phyloP scores from a whole-genome alignment of 2,797 vertebrate species.

The Sarcoramphus papa region DNA sequence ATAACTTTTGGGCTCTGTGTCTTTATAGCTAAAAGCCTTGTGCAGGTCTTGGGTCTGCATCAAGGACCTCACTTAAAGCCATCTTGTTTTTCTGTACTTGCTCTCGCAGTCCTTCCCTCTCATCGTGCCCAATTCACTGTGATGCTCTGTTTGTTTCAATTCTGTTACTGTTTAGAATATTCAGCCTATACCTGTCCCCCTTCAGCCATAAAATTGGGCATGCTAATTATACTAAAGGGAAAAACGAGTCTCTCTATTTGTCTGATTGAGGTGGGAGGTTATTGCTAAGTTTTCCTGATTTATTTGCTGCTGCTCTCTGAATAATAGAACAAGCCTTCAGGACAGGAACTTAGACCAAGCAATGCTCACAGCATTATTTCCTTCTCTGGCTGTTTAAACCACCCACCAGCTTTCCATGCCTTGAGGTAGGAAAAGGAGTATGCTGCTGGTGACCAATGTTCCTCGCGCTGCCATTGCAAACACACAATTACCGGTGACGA shows the following conservation, averaged over 20 bases:
- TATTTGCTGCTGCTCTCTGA: constrained; percentile 9
- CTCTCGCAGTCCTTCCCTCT: background rate
- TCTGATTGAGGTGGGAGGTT: background rate
- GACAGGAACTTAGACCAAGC: constrained; percentile 40
- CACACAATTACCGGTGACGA: background rate
- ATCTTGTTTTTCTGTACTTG: background rate
- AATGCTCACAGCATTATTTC: constrained; percentile 36
- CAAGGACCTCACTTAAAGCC: background rate
- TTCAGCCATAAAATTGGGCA: background rate
- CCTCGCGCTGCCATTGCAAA: background rate
- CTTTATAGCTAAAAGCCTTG: background rate
- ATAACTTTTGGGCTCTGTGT: background rate
- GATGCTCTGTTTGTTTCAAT: background rate
- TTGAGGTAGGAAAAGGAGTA: constrained; percentile 16
- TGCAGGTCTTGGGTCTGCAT: background rate
- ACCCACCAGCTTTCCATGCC: constrained; percentile 51
- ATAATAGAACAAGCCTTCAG: constrained; percentile 41
- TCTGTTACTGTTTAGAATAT: background rate
- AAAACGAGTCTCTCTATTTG: background rate
- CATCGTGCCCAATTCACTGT: accelerated
- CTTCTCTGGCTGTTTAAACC: constrained; percentile 11
- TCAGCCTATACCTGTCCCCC: background rate
- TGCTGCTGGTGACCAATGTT: background rate
- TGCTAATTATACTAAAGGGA: background rate
- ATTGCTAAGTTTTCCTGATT: background rate